Percentiles rank a stretch among this genome's conserved stretches.
phyloP scores from a whole-genome alignment of 2,113 vertebrate species.

The Vulpes lagopus region DNA sequence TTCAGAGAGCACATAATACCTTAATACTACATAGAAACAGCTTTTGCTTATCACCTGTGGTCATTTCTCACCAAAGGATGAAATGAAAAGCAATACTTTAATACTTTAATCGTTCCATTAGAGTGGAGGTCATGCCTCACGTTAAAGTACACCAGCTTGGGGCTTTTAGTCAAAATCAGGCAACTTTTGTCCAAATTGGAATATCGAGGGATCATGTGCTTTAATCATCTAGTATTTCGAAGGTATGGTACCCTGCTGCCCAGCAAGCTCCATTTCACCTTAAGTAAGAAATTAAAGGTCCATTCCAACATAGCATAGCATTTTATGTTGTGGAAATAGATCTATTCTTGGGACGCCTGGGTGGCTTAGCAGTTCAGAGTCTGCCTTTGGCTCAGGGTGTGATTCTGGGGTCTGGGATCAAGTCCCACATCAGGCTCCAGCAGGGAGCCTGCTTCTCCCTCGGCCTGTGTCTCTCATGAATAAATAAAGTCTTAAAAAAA shows the following conservation, averaged over 20 bases:
- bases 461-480: too few species aligned
- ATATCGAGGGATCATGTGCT: slow-evolving; percentile 51
- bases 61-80: not conserved
- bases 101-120: not conserved
- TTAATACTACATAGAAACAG: not conserved
- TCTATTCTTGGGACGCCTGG: too few species aligned
- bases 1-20: slow-evolving; percentile 48
- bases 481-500: too few species aligned
- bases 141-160: not conserved
- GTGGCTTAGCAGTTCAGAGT: too few species aligned
- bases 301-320: not conserved
- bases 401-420: too few species aligned
- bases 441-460: too few species aligned
- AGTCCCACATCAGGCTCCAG: too few species aligned
- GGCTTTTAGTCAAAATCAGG: not conserved
- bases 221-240: not conserved
- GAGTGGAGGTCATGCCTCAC: not conserved
- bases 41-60: not conserved
- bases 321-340: not conserved
- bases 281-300: not conserved
- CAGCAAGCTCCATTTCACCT: slow-evolving; percentile 16
- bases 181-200: not conserved
- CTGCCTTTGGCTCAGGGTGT: too few species aligned
- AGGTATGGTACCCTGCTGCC: not conserved
- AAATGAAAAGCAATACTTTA: not conserved